Percentiles rank a stretch among this genome's conserved stretches.
phyloP scores from a whole-genome alignment of 1,140 invertebrate genomes.

The Dendrolimus punctatus region DNA sequence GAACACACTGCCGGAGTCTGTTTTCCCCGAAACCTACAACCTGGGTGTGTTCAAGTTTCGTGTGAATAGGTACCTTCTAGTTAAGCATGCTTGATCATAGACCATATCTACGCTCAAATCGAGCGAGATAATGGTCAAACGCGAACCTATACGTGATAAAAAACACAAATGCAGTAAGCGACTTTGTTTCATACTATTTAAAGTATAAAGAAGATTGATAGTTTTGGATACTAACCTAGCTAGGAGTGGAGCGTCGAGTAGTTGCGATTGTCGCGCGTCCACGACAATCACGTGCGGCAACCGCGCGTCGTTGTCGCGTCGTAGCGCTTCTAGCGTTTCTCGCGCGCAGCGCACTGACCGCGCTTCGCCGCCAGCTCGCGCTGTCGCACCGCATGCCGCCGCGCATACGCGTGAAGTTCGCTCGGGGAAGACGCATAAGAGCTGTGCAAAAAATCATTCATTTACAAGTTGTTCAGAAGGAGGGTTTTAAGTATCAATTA shows the following conservation, averaged over 20 bases:
- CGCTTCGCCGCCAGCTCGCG: conserved; percentile 48
- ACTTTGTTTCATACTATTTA: neutral
- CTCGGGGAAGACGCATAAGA: conserved; percentile 64
- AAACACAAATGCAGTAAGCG: no score
- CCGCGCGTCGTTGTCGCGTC: conserved; percentile 43
- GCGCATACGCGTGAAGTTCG: conserved; percentile 53
- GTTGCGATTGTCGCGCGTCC: conserved; percentile 50
- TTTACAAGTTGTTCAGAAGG: no score
- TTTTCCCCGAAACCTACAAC: no score
- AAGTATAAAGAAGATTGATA: neutral
- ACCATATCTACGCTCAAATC: no score
- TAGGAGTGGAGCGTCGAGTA: conserved; percentile 42
- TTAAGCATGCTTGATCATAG: no score
- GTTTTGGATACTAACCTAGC: conserved; percentile 31
- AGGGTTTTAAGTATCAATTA: no score
- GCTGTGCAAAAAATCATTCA: conserved; percentile 22
- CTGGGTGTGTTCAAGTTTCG: no score
- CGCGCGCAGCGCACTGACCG: conserved; percentile 39
- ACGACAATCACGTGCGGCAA: conserved; percentile 52
- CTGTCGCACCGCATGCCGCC: conserved; percentile 45
- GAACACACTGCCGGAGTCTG: no score
- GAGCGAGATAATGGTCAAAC: no score
- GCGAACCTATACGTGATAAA: no score
- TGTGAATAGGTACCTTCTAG: no score
- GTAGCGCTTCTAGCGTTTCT: conserved; percentile 49